Evolutionary conservation across 2,113 vertebrate species (phyloP), one percentile per base, ranked within the genome.

Genomic region (Paracanthobrama guichenoti): DNA sequence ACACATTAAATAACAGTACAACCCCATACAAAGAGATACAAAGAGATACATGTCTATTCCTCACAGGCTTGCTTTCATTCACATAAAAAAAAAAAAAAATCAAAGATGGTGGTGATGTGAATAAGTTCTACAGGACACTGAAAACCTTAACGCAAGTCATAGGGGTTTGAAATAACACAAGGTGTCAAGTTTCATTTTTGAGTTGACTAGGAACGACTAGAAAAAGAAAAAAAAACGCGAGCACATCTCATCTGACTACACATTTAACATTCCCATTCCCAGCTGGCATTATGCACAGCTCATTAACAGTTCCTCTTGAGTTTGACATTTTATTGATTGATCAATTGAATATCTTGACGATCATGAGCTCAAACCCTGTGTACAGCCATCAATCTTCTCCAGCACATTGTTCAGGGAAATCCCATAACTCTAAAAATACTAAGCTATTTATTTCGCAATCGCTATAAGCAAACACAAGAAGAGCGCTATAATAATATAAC

Each of bases 261-360:
- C 14, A 59, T 59, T 59, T 24, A 78, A 78, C 75, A 46, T 24
- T 9, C 20, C 53, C 75, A n/a, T 78, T 60, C 24, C 57, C 39
- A 16, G 39, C 28, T 24, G 60, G 59, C 42, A 26, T 16, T 82
- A 48, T 35, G 42, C 24, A 78, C 16, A 75, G 57, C 39, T 79
- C 77, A 79, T 79, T 79, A 62, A 60, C 57, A 18, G 39, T 26
- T 71, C 35, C 62, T 26, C 20, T 60, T 2, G n/a, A 62, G 57
- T 46, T 59, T 22, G 24, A 39, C 31, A 78, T 60, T 79, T 64
- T 42, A 81, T 81, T 84, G 73, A 77, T 77, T 84, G 73, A 77
- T 78, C 48, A 13, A 79, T 13, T 79, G 76, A 60, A 80, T 62
- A 66, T 24, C 24, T 26, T 74, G 18, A 60, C 39, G 31, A 73